Evolutionary conservation across 2,797 vertebrate species (phyloP), one percentile per base, ranked within the genome.

Genomic region (Anomalospiza imberbis): DNA sequence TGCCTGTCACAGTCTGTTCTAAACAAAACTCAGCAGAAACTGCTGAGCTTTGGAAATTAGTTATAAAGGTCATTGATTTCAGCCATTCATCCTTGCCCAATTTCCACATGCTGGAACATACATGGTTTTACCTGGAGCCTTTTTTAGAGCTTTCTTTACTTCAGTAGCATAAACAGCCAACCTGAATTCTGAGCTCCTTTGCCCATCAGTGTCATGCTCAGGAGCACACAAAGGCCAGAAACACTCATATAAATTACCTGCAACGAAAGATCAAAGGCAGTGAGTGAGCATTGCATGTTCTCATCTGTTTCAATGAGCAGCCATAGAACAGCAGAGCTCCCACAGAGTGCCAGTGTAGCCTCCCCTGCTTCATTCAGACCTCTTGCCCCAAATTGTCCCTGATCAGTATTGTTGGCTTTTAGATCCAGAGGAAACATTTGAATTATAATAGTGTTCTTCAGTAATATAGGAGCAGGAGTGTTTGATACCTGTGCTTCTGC

Each of bases 11-110:
- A 12, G 2, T 62, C 58, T 76, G 1, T 58, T 61, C 60, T 93
- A 47, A 85, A 77, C 75, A 73, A 73, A 85, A 63, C 70, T 54
- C 47, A 76, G 60, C 44, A 65, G 53, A 42, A 91, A 76, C 42
- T 58, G 63, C 42, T 74, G 45, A 60, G 42, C 57, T n/a, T 17
- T 91, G 38, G 50, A 80, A 94, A 80, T 79, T 61, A 57, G 20
- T 67, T 94, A 62, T 53, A 95, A 85, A 96, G 81, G 65, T 94
- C 86, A 54, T 32, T 71, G 74, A 67, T 87, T 89, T 57, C 63
- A 85, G 48, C 34, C 47, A 18, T 81, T 84, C 77, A 67, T 84
- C 48, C 45, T 77, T 67, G 47, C n/a, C 32, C 0, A 0, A 47
- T 66, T 89, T 76, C 51, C 79, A 54, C 28, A 4, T 38, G 20